A percentile compares a stretch with the other conserved stretches of the same genome.
phyloP scores from a whole-genome alignment of 2,888 invertebrate genomes.

The Agrotis ipsilon region DNA sequence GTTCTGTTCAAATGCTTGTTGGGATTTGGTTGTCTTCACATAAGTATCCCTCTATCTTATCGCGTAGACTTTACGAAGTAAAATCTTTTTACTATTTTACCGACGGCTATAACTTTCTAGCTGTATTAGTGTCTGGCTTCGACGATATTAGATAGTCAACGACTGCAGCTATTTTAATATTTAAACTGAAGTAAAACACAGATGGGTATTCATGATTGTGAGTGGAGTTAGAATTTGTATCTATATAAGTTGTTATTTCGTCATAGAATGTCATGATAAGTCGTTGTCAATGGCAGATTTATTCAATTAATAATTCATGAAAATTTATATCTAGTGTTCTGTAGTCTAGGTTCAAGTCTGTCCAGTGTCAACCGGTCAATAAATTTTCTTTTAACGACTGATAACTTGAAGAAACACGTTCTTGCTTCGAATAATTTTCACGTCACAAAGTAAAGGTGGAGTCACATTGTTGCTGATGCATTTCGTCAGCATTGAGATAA shows the following conservation, averaged over 20 bases:
- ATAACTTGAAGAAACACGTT: constrained; percentile 66
- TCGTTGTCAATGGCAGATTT: constrained; percentile 49
- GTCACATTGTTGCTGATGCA: constrained; percentile 79
- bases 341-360: constrained; percentile 59
- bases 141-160: constrained; percentile 30
- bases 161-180: constrained; percentile 40
- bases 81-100: constrained; percentile 63
- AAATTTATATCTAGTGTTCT: constrained; percentile 60
- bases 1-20: constrained; percentile 65
- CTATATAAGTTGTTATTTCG: constrained; percentile 5
- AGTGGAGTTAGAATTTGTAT: background rate
- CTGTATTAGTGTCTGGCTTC: constrained; percentile 44
- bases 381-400: constrained; percentile 72
- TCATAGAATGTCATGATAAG: constrained; percentile 26
- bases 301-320: constrained; percentile 73
- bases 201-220: background rate
- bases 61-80: constrained; percentile 49
- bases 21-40: constrained; percentile 67
- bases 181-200: constrained; percentile 13
- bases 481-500: constrained; percentile 81
- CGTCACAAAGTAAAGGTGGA: constrained; percentile 71
- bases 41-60: constrained; percentile 66
- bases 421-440: constrained; percentile 70
- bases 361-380: constrained; percentile 73
- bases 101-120: constrained; percentile 50